A percentile compares a stretch with the other conserved stretches of the same genome.
phyloP scores from a whole-genome alignment of 2,888 invertebrate genomes.

The Leucophenga montana region DNA sequence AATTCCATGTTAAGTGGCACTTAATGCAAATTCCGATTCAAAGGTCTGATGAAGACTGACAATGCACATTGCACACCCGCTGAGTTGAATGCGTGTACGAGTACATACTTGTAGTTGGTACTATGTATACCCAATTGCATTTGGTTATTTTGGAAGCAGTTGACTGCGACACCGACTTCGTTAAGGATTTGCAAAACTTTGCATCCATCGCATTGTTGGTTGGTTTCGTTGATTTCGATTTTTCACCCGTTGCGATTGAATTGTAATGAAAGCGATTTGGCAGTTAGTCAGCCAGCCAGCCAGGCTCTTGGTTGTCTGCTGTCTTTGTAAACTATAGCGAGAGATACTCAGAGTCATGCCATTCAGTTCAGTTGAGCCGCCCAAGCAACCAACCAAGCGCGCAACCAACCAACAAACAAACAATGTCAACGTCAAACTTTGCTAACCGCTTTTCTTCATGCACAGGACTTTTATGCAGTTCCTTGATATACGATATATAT shows the following conservation, averaged over 20 bases:
- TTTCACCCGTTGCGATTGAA: constrained; percentile 46
- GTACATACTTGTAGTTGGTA: too few relatives aligned
- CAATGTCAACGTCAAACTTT: constrained; percentile 10
- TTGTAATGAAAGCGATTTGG: constrained; percentile 56
- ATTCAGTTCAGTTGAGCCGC: background rate
- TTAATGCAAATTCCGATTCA: constrained; percentile 66
- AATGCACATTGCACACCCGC: too few relatives aligned
- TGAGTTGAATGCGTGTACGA: too few relatives aligned
- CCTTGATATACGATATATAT: too few relatives aligned
- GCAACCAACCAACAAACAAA: background rate
- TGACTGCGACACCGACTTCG: too few relatives aligned
- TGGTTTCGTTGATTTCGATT: background rate
- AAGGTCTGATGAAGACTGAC: constrained; percentile 37
- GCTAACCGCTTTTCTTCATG: constrained; percentile 7
- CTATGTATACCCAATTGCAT: too few relatives aligned
- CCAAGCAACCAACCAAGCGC: background rate
- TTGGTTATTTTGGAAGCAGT: too few relatives aligned
- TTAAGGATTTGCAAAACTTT: constrained; percentile 7
- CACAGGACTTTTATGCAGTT: too few relatives aligned
- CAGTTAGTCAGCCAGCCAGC: constrained; percentile 24
- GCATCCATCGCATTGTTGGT: constrained; percentile 17
- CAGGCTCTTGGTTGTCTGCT: too few relatives aligned
- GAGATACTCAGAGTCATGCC: background rate
- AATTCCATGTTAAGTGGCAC: constrained; percentile 69
- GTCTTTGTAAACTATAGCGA: too few relatives aligned